Percentiles rank a stretch among this genome's conserved stretches.
Evolutionary conservation across 1,140 invertebrate species (phyloP).

Genomic region (Daktulosphaira vitifoliae): DNA sequence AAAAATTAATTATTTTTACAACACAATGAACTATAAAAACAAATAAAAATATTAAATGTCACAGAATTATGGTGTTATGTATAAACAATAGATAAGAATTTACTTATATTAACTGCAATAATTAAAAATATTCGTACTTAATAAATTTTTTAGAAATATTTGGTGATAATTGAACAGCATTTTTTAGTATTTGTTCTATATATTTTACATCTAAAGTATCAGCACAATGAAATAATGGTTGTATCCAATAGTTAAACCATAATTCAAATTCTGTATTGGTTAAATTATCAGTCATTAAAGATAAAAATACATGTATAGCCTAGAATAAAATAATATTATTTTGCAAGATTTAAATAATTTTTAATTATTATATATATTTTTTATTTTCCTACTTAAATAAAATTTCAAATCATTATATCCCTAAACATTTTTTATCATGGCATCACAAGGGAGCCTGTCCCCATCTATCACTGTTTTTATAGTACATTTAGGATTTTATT

Average conservation of each 20-base stretch:
- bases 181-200: conserved; percentile 7
- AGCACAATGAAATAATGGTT: not conserved
- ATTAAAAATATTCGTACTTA: conserved; percentile 9
- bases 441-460: no score
- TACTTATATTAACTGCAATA: no score
- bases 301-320: not conserved
- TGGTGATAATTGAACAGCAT: conserved; percentile 12
- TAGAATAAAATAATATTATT: not conserved
- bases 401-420: not conserved
- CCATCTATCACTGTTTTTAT: no score
- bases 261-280: not conserved
- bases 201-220: conserved; percentile 7
- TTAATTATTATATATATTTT: not conserved
- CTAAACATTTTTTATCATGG: no score
- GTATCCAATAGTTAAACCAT: conserved; percentile 29
- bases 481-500: no score
- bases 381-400: not conserved
- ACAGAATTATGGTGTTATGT: no score
- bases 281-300: conserved; percentile 14
- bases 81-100: no score
- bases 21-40: no score
- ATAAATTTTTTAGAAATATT: not conserved
- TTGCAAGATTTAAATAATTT: not conserved
- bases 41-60: no score
- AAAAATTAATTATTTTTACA: no score